Base-by-base conservation (phyloP, 2,113 vertebrate genomes). In the Carassius auratus region DNA sequence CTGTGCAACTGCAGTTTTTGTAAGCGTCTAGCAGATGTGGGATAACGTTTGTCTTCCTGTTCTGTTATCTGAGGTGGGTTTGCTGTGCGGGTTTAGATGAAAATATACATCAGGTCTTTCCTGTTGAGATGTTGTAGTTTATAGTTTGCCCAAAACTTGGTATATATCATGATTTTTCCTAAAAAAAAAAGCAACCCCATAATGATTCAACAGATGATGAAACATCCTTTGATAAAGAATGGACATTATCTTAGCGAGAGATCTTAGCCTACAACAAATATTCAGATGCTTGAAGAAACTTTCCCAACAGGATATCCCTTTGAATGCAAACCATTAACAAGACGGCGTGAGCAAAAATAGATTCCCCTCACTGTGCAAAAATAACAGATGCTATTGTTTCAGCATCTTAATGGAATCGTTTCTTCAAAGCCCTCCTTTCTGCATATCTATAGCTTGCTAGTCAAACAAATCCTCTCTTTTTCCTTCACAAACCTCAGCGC, bases 321-420 rank as follows among this genome's bases (percentile, higher is more conserved):
- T 81, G 78, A 85, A 82, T 4, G 74, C 33, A 84, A 75, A 23
- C 30, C 76, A 9, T 52, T 52, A 52, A 52, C 50, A 52, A 52
- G 50, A 52, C 13, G 4, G 50, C 4, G 9, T 50, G 57, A 23
- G 9, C 69, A 75, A 30, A 76, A 87, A 85, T 69, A 85, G 76
- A 59, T 33, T n/a, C 26, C 13, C 23, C 15, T 52, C 13, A 73
- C 8, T 59, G 30, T 64, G 73, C 50, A 33, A 21, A 15, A 74
- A 45, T 30, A 45, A 52, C 71, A 4, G 76, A 66, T 80, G 30
- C 10, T 68, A 61, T 77, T 83, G 71, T 88, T 83, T 85, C 62
- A 55, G 59, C 78, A 52, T 77, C 62, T 30, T 82, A 85, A 85
- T 83, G 73, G 50, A 77, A 71, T 59, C 48, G 19, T 81, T 74